phyloP scores from a whole-genome alignment of 2,888 invertebrate species.

The Dorcus hopei region DNA sequence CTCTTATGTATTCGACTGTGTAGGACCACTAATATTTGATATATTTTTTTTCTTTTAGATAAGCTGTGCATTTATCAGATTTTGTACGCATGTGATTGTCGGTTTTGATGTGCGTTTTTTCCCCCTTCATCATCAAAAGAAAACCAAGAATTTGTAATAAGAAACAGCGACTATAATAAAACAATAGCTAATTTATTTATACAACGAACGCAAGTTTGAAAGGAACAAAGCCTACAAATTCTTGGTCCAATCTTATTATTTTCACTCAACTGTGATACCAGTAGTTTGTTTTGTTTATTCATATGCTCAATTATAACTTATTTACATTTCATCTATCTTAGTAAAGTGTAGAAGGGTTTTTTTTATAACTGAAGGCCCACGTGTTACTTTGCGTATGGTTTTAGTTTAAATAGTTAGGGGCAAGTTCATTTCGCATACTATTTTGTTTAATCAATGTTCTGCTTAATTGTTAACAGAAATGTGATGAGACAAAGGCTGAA shows the following conservation, averaged over 20 bases:
- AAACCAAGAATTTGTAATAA: too few relatives aligned
- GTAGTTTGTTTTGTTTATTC: constrained; percentile 43
- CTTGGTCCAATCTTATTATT: constrained; percentile 25
- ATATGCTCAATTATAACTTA: constrained; percentile 45
- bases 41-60: constrained; percentile 31
- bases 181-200: too few relatives aligned
- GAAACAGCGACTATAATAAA: too few relatives aligned
- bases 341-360: background rate
- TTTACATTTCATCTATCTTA: constrained; percentile 19
- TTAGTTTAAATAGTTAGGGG: background rate
- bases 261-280: constrained; percentile 51
- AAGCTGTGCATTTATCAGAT: constrained; percentile 39
- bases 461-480: background rate
- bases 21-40: constrained; percentile 30
- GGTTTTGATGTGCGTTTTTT: constrained; percentile 13
- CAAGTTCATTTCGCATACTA: constrained; percentile 7
- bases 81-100: constrained; percentile 23
- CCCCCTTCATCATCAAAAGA: background rate
- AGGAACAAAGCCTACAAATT: too few relatives aligned
- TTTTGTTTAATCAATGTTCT: constrained; percentile 13
- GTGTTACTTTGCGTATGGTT: too few relatives aligned
- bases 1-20: constrained; percentile 22
- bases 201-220: too few relatives aligned
- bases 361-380: too few relatives aligned
- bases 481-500: constrained; percentile 5